Base-by-base conservation (phyloP, 1,140 invertebrate species). In the Papilio dardanus region DNA sequence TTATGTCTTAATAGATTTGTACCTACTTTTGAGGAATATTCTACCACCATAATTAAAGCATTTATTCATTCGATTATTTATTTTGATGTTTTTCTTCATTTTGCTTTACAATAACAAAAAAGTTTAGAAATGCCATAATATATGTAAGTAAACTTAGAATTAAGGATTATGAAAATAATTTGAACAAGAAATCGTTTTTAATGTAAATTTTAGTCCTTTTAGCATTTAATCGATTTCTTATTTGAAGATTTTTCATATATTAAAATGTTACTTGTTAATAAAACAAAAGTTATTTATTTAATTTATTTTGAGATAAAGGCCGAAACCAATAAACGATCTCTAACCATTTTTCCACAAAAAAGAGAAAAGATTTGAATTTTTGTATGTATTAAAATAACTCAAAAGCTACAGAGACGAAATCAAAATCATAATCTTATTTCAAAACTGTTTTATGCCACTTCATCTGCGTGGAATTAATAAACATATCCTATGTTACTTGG, bases 181-280 rank as follows among this genome's bases (percentile, higher is more conserved):
- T 92, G 90, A 93, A 91, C 86, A 81, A 85, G 88, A 91, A 90
- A 92, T 91, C 88, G 65, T n/a, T n/a, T n/a, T n/a, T n/a, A 24
- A 65, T 82, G 54, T 74, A 79, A 74, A 79, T 75, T 84, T 76
- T 76, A 77, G 80, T 77, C 74, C 37, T 74, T 75, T 31, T 73
- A 33, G 24, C 21, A 35, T 74, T 78, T 81, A 76, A 58, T 31
- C 42, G 88, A 92, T 93, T 90, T 90, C 89, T 90, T 83, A 81
- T 93, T 93, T 91, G 90, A 91, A 92, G 79, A 86, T 76, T 92
- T 93, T 90, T 92, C 89, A 78, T 83, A 81, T 31, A 16, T 77
- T 75, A 14, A 24, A 37, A 0, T 37, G 10, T 10, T 21, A 14
- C n/a, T 68, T 68, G 66, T 68, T 68, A 37, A 33, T 68, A 10